Conservation (phyloP, 2,888 invertebrate species). For the Caradrina kadenii region DNA sequence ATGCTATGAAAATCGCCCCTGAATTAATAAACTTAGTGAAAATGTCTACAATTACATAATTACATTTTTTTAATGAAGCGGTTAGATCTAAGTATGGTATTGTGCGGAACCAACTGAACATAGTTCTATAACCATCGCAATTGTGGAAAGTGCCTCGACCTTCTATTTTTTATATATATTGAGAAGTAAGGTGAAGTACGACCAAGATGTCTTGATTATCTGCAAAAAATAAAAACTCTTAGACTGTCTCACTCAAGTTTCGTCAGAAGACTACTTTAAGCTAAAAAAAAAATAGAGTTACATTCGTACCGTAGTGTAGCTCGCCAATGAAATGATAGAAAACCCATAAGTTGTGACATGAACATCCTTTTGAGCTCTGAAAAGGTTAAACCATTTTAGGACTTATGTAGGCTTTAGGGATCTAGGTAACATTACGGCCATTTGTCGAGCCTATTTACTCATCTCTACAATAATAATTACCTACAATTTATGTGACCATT, state of each 20-base stretch:
- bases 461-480: too few species aligned
- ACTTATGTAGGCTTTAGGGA: too few species aligned
- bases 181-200: constrained; percentile 81
- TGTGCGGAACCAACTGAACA: too few species aligned
- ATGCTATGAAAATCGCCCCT: too few species aligned
- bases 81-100: background rate
- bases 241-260: background rate
- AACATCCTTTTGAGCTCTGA: constrained; percentile 78
- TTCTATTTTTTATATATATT: constrained; percentile 76
- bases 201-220: constrained; percentile 84
- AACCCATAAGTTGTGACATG: constrained; percentile 83
- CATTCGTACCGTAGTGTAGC: constrained; percentile 78
- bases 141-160: background rate
- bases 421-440: too few species aligned
- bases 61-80: too few species aligned
- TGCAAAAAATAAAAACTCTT: constrained; percentile 62
- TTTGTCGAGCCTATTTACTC: too few species aligned
- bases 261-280: too few species aligned
- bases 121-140: background rate
- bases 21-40: too few species aligned
- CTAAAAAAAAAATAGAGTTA: background rate
- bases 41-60: too few species aligned
- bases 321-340: constrained; percentile 78
- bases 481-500: background rate
- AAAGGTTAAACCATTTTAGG: background rate